phyloP scores from a whole-genome alignment of 2,113 vertebrate species.

The Oenanthe melanoleuca region DNA sequence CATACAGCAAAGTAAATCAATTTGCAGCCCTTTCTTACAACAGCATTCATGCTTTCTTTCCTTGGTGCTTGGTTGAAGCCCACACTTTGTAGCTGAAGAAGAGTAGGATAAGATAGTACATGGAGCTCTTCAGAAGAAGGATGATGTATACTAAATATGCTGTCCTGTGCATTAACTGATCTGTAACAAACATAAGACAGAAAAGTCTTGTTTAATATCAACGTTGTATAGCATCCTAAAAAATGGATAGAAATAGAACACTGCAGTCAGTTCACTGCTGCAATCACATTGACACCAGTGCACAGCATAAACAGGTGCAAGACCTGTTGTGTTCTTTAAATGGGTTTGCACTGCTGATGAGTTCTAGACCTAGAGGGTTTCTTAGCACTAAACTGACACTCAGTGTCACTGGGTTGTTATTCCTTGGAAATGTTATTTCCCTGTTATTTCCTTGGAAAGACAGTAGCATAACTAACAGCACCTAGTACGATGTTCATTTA shows the following conservation, averaged over 20 bases:
- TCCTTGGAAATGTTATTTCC: background rate
- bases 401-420: background rate
- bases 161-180: constrained; percentile 13
- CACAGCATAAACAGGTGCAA: background rate
- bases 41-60: background rate
- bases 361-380: background rate
- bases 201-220: background rate
- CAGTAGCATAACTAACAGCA: background rate
- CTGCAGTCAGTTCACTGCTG: background rate
- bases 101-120: constrained; percentile 39
- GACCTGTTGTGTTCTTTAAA: background rate
- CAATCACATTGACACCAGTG: background rate
- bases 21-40: background rate
- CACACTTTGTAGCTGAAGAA: constrained; percentile 28
- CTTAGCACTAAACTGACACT: background rate
- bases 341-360: background rate
- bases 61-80: background rate
- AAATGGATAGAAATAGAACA: background rate
- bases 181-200: constrained; percentile 20
- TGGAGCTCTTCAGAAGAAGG: constrained; percentile 69
- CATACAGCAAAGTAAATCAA: background rate
- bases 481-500: fast-evolving
- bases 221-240: background rate
- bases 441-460: background rate
- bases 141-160: constrained; percentile 65